Evolutionary conservation across 2,888 invertebrate genomes (phyloP), one percentile per base, ranked within the genome.

Genomic region (Nudaria mundana): DNA sequence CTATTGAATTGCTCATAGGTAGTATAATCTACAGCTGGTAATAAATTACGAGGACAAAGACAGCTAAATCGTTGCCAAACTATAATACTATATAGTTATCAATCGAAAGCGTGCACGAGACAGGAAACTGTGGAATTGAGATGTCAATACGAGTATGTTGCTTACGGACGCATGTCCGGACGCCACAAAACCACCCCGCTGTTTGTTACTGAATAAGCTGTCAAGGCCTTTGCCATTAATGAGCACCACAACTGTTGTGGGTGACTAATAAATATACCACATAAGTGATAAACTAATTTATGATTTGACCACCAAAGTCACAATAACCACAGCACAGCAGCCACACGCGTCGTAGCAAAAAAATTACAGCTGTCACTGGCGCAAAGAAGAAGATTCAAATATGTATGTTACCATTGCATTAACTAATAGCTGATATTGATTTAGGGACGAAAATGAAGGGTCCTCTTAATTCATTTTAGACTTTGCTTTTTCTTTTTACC

Each of bases 191-290:
- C 65, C 67, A 72, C 58, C 64, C 87, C 69, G 80, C 80, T 71
- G 87, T 58, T 82, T 85, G 83, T 86, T 86, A 78, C 78, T 85
- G 85, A 83, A 84, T 68, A 75, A 78, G 68, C 75, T 77, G 86
- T 83, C 85, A 80, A 66, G 71, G 52, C 43, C 8, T 59, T 48
- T 56, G 54, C 68, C 50, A 80, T 83, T 87, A 84, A 84, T 80
- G 78, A 77, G 71, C 37, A 58, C 68, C 66, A 67, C 53, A 71
- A 56, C 52, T 52, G 35, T 48, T 48, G 43, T 48, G 50, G 32
- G 47, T 46, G 30, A 41, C 51, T 55, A 54, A 66, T 63, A 60
- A 61, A 37, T 41, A 59, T 71, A 59, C 76, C 74, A 80, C 73
- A 69, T 60, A 65, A 65, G 32, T 46, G 46, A 42, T 45, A 56